Conservation (phyloP, 2,113 vertebrate genomes). For the Synchiropus splendidus region DNA sequence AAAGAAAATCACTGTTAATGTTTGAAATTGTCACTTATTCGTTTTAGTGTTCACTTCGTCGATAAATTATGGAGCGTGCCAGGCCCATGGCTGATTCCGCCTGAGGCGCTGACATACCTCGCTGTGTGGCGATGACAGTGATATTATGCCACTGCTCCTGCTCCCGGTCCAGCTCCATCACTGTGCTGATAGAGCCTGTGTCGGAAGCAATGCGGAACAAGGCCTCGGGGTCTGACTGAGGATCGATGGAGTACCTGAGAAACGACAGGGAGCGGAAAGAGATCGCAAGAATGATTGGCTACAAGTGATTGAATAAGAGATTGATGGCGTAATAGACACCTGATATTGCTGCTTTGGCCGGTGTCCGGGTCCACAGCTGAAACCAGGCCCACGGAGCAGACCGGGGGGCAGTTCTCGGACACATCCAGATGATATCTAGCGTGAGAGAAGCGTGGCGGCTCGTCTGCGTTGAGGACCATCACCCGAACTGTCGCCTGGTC, state of each 20-base stretch:
- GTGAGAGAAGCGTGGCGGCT: slow-evolving; percentile 76
- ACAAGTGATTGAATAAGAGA: not conserved
- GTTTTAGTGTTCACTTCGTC: slow-evolving; percentile 13
- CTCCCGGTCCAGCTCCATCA: slow-evolving; percentile 77
- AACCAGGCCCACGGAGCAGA: slow-evolving; percentile 68
- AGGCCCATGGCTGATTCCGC: not conserved
- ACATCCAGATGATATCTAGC: slow-evolving; percentile 71
- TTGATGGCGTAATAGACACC: slow-evolving; percentile 46
- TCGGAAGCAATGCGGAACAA: slow-evolving; percentile 80
- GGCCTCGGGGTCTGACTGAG: slow-evolving; percentile 74
- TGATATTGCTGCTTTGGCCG: slow-evolving; percentile 71
- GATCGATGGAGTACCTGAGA: slow-evolving; percentile 78
- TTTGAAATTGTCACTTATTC: slow-evolving; percentile 19
- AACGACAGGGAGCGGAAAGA: not conserved
- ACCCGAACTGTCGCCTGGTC: slow-evolving; percentile 76
- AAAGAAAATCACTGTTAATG: slow-evolving; percentile 10
- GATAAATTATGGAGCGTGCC: slow-evolving; percentile 1
- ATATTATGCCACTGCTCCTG: slow-evolving; percentile 78
- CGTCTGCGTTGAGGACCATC: slow-evolving; percentile 77
- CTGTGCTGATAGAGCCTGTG: slow-evolving; percentile 74
- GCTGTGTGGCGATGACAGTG: slow-evolving; percentile 79
- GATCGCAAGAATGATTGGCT: not conserved
- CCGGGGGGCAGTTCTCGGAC: slow-evolving; percentile 73
- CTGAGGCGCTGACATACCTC: slow-evolving; percentile 63
- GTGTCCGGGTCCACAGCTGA: slow-evolving; percentile 76